Evolutionary conservation across 2,113 vertebrate genomes (phyloP).

Genomic region (Salvelinus sp.): DNA sequence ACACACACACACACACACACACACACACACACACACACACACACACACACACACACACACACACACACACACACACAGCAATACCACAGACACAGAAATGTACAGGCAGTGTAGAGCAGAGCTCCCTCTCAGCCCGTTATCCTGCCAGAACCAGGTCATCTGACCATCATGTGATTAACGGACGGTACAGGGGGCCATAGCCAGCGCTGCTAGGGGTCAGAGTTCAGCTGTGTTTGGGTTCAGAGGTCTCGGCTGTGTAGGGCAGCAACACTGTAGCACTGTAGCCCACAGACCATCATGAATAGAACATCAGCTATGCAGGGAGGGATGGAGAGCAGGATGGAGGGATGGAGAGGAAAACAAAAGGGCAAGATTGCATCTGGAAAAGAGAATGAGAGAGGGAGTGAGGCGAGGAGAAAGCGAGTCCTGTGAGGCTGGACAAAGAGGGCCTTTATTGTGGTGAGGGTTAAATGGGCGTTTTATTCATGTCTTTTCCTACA

Average conservation of each 20-base stretch:
- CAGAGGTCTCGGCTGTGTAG: conserved; percentile 44
- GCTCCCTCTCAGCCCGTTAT: conserved; percentile 3
- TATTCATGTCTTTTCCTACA: conserved; percentile 62
- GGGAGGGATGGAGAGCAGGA: conserved; percentile 42
- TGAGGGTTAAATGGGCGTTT: conserved; percentile 64
- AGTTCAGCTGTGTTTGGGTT: conserved; percentile 28
- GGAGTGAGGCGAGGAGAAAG: conserved; percentile 65
- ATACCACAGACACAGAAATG: conserved; percentile 7
- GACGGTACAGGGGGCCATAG: conserved; percentile 12
- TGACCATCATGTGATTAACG: conserved; percentile 49
- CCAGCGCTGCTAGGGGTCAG: conserved; percentile 33
- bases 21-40: not conserved
- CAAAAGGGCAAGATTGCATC: conserved; percentile 71
- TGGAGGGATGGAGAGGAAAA: conserved; percentile 61
- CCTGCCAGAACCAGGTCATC: conserved; percentile 6
- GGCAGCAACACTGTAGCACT: conserved; percentile 26
- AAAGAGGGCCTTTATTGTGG: conserved; percentile 65
- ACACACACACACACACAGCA: too few relatives aligned
- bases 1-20: conserved; percentile 5
- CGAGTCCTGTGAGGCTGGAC: conserved; percentile 65
- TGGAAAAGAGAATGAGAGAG: conserved; percentile 28
- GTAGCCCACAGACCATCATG: conserved; percentile 55
- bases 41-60: too few relatives aligned
- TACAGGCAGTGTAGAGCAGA: conserved; percentile 3
- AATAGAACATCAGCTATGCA: conserved; percentile 54